Percentiles rank a stretch among this genome's conserved stretches.
These are phyloP conservation scores for Aphis craccivora DNA, from an alignment of 1,140 invertebrate species.

Conservation along the genomic window DNA sequence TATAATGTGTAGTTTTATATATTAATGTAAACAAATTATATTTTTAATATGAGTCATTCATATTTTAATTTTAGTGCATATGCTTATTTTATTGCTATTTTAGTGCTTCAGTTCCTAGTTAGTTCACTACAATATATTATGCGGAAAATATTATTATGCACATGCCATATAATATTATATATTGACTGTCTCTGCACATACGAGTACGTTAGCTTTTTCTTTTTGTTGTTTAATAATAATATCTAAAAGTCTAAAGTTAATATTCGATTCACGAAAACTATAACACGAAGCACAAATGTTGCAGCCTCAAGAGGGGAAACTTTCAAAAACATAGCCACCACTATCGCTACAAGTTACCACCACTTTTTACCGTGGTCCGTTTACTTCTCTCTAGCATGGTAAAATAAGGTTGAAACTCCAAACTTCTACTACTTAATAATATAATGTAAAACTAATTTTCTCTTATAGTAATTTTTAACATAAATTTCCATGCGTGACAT, in stretches of 20 bases:
- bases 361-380: background rate
- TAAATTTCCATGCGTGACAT: background rate
- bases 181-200: background rate
- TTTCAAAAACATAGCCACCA: background rate
- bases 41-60: background rate
- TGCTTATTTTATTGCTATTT: background rate
- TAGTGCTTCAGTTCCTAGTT: background rate
- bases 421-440: background rate
- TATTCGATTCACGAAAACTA: background rate
- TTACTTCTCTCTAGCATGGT: background rate
- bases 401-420: background rate
- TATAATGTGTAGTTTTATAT: background rate
- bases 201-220: background rate
- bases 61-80: background rate
- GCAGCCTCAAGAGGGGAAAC: background rate
- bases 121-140: background rate
- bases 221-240: background rate
- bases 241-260: conserved; percentile 21
- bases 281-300: background rate
- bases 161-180: background rate
- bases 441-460: background rate
- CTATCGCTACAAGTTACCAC: background rate
- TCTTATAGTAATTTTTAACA: background rate
- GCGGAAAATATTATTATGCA: background rate
- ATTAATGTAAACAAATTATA: background rate